Evolutionary conservation across 1,140 invertebrate genomes (phyloP).

Genomic region (Meloidogyne exigua): DNA sequence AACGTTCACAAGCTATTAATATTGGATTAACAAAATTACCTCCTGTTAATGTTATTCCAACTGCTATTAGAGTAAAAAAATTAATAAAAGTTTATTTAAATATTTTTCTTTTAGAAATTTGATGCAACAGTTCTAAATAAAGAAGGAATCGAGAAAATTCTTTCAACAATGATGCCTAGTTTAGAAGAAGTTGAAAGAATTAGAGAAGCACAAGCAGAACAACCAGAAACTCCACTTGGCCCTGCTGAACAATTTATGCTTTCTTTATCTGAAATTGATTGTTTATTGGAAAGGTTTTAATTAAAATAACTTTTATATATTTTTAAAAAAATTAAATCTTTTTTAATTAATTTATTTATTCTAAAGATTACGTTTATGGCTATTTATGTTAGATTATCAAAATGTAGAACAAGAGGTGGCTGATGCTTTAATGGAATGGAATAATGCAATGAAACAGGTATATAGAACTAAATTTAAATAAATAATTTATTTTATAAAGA

Average conservation of each 20-base stretch:
- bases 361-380: slow-evolving; percentile 85
- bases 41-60: slow-evolving; percentile 88
- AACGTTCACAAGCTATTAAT: slow-evolving; percentile 97
- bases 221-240: slow-evolving; percentile 90
- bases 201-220: slow-evolving; percentile 86
- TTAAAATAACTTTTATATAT: no score
- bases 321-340: no score
- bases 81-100: neutral
- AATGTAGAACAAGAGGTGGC: slow-evolving; percentile 84
- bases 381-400: slow-evolving; percentile 97
- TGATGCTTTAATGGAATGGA: slow-evolving; percentile 74
- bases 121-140: slow-evolving; percentile 95
- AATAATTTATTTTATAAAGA: slow-evolving; percentile 67
- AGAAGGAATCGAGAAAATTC: slow-evolving; percentile 83
- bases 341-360: no score
- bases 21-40: slow-evolving; percentile 99
- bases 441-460: slow-evolving; percentile 42
- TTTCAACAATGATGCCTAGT: slow-evolving; percentile 89
- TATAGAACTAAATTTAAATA: neutral
- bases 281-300: slow-evolving; percentile 74
- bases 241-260: slow-evolving; percentile 96
- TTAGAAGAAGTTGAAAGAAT: slow-evolving; percentile 94
- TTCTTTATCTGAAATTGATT: slow-evolving; percentile 89
- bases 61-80: slow-evolving; percentile 74
- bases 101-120: slow-evolving; percentile 79